A percentile compares a stretch with the other conserved stretches of the same genome.
phyloP scores from a whole-genome alignment of 2,888 invertebrate genomes.

The Ochlodes sylvanus region DNA sequence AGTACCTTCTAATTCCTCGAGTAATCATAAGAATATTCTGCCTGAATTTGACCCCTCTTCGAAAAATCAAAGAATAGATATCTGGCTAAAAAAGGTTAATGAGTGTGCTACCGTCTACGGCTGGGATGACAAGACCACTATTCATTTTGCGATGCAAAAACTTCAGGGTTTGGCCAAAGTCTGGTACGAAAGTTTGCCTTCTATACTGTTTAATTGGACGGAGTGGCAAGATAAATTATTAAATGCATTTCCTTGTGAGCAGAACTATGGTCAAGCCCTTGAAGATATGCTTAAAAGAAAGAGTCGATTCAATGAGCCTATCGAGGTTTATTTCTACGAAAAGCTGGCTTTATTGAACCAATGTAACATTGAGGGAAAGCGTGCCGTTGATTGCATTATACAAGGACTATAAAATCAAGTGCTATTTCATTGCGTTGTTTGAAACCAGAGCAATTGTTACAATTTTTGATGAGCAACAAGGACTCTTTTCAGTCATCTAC shows the following conservation, averaged over 20 bases:
- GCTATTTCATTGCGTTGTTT: constrained; percentile 9
- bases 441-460: constrained; percentile 41
- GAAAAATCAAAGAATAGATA: constrained; percentile 40
- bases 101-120: no score
- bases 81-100: constrained; percentile 39
- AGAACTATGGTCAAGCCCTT: constrained; percentile 34
- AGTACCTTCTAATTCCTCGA: background rate
- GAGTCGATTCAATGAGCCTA: constrained; percentile 32
- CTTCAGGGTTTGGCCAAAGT: constrained; percentile 41
- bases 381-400: constrained; percentile 41
- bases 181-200: constrained; percentile 32
- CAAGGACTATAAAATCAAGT: constrained; percentile 37
- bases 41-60: constrained; percentile 42
- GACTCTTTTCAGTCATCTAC: background rate
- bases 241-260: constrained; percentile 37
- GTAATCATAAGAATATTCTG: constrained; percentile 39
- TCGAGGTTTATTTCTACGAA: constrained; percentile 36
- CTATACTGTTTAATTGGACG: constrained; percentile 28
- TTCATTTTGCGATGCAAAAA: constrained; percentile 35
- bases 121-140: background rate
- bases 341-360: constrained; percentile 35
- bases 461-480: constrained; percentile 27
- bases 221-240: constrained; percentile 37
- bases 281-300: constrained; percentile 36
- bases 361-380: constrained; percentile 26